Percentiles rank a stretch among this genome's conserved stretches.
Evolutionary conservation across 2,888 invertebrate genomes (phyloP).

Genomic region (Aelia acuminata): DNA sequence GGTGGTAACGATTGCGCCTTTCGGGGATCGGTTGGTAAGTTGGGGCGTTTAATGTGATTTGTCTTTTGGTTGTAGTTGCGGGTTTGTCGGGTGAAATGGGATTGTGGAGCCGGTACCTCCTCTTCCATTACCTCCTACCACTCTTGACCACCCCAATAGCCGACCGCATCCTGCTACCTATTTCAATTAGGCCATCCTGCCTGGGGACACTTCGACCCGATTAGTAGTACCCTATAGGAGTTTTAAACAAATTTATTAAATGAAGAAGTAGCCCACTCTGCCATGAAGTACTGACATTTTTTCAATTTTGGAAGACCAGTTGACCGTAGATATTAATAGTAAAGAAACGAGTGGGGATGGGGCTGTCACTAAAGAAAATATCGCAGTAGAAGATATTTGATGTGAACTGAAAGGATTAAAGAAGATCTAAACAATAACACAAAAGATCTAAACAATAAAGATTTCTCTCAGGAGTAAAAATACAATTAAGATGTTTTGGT

Average conservation of each 20-base stretch:
- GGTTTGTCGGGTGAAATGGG: constrained; percentile 49
- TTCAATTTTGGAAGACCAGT: too few relatives aligned
- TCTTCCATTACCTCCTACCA: constrained; percentile 45
- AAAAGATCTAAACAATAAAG: too few relatives aligned
- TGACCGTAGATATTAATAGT: too few relatives aligned
- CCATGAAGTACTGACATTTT: too few relatives aligned
- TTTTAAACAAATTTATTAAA: neutral
- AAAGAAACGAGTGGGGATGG: too few relatives aligned
- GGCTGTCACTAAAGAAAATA: too few relatives aligned
- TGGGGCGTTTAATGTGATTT: constrained; percentile 55
- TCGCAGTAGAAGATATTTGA: too few relatives aligned
- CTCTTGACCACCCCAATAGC: constrained; percentile 42
- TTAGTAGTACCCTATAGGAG: neutral
- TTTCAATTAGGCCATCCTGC: constrained; percentile 45
- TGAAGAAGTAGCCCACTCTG: neutral
- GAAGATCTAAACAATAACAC: too few relatives aligned
- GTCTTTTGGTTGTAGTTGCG: constrained; percentile 55
- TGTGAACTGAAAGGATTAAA: too few relatives aligned
- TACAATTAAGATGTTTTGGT: too few relatives aligned
- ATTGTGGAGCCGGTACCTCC: constrained; percentile 8
- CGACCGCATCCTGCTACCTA: constrained; percentile 45
- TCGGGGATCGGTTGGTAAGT: constrained; percentile 29
- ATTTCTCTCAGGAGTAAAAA: too few relatives aligned
- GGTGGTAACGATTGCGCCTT: constrained; percentile 38
- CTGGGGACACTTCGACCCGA: constrained; percentile 28